Percentiles rank a stretch among this genome's conserved stretches.
These are phyloP conservation scores for Oncopodura yosiiana DNA, from an alignment of 1,140 invertebrate genomes.

Conservation along the genomic window DNA sequence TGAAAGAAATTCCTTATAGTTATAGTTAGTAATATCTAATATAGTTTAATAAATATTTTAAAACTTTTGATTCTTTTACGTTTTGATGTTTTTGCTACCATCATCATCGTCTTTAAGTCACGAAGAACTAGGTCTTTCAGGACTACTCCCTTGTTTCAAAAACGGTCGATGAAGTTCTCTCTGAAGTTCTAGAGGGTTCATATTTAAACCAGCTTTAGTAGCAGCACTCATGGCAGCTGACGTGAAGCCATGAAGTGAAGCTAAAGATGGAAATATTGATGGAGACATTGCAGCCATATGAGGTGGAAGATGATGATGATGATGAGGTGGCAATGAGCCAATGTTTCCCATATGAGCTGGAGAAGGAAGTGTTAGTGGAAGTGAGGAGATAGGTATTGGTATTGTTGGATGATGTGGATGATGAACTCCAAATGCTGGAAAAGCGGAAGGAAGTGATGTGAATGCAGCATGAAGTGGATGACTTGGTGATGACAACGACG, in stretches of 20 bases:
- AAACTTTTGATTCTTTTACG: too few species aligned
- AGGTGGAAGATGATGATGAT: slow-evolving; percentile 13
- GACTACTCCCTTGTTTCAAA: slow-evolving; percentile 26
- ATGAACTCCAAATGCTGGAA: slow-evolving; percentile 18
- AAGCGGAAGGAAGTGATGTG: slow-evolving; percentile 16
- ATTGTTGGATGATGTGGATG: too few species aligned
- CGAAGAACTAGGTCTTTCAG: slow-evolving; percentile 26
- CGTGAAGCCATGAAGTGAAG: slow-evolving; percentile 29
- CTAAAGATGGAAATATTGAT: slow-evolving; percentile 28
- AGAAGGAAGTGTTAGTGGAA: slow-evolving; percentile 18
- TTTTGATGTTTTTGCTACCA: too few species aligned
- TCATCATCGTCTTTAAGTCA: too few species aligned
- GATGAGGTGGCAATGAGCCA: slow-evolving; percentile 7
- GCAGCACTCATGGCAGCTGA: slow-evolving; percentile 14
- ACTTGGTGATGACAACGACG: slow-evolving; percentile 13
- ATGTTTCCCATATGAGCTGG: slow-evolving; percentile 26
- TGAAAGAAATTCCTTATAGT: too few species aligned
- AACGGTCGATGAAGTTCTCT: slow-evolving; percentile 34
- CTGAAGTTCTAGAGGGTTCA: slow-evolving; percentile 18
- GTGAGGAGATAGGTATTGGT: slow-evolving; percentile 29
- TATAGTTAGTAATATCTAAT: too few species aligned
- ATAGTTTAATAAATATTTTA: too few species aligned
- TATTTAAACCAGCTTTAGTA: slow-evolving; percentile 23
- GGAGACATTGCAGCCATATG: slow-evolving; percentile 24
- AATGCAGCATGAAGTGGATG: slow-evolving; percentile 25